Percentiles rank a stretch among this genome's conserved stretches.
phyloP scores from a whole-genome alignment of 2,888 invertebrate species.

The Agapostemon virescens region DNA sequence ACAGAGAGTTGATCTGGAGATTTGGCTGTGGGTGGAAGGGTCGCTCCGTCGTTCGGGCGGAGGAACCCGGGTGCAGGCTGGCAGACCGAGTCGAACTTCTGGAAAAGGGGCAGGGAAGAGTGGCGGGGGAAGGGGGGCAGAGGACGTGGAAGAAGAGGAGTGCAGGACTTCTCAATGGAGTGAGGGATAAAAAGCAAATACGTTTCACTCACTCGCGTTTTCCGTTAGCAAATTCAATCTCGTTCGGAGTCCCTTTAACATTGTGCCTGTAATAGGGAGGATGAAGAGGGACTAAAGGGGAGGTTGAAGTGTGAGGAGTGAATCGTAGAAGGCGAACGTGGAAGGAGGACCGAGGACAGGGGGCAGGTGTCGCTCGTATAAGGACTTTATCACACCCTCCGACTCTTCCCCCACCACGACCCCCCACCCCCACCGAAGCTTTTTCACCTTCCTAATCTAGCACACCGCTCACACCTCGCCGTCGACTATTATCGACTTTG shows the following conservation, averaged over 20 bases:
- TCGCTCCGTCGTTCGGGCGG: conserved; percentile 58
- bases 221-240: conserved; percentile 80
- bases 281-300: conserved; percentile 74
- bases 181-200: conserved; percentile 80
- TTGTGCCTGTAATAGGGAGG: conserved; percentile 79
- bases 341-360: conserved; percentile 55
- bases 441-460: conserved; percentile 68
- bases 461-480: conserved; percentile 69
- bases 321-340: conserved; percentile 60
- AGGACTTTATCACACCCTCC: conserved; percentile 77
- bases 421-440: conserved; percentile 52
- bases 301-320: conserved; percentile 67
- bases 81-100: conserved; percentile 55
- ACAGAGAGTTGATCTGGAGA: conserved; percentile 56
- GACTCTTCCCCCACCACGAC: conserved; percentile 44
- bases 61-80: conserved; percentile 44
- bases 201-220: conserved; percentile 79
- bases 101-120: background rate
- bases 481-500: conserved; percentile 75
- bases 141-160: conserved; percentile 57
- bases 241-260: conserved; percentile 79
- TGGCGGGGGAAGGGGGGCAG: conserved; percentile 12
- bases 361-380: conserved; percentile 78
- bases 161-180: conserved; percentile 75
- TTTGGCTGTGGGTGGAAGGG: conserved; percentile 53